Evolutionary conservation across 2,113 vertebrate genomes (phyloP).

Genomic region (Ptilonorhynchus violaceus): DNA sequence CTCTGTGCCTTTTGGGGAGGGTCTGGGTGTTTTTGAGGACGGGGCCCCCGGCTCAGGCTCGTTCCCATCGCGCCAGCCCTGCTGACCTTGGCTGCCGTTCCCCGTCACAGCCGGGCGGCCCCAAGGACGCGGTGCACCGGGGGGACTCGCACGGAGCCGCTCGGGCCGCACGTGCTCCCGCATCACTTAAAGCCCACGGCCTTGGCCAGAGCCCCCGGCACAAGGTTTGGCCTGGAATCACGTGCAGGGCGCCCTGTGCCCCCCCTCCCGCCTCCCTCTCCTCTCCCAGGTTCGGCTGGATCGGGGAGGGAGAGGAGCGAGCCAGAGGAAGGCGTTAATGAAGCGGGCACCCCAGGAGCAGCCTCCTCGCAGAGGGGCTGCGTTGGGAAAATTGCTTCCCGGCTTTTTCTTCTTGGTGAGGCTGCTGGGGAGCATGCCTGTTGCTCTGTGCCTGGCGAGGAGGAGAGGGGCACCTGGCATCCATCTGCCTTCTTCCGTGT

Average conservation of each 20-base stretch:
- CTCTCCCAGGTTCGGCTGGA: background rate
- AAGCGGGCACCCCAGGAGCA: background rate
- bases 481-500: fast-evolving
- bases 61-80: constrained; percentile 60
- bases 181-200: constrained; percentile 40
- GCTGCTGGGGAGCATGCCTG: background rate
- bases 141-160: background rate
- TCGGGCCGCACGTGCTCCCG: background rate
- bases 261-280: background rate
- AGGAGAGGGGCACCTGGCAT: background rate
- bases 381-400: background rate
- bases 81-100: constrained; percentile 71
- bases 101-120: constrained; percentile 24
- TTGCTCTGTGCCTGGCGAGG: fast-evolving
- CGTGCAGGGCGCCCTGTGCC: background rate
- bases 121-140: constrained; percentile 51
- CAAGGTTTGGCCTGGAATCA: background rate
- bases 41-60: background rate
- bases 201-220: background rate
- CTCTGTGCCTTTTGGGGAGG: background rate
- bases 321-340: background rate
- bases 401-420: background rate
- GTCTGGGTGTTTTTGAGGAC: background rate
- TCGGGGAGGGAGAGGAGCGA: fast-evolving
- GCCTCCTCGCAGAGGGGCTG: background rate